Conservation (phyloP, 1,140 invertebrate species). For the Ips nitidus region DNA sequence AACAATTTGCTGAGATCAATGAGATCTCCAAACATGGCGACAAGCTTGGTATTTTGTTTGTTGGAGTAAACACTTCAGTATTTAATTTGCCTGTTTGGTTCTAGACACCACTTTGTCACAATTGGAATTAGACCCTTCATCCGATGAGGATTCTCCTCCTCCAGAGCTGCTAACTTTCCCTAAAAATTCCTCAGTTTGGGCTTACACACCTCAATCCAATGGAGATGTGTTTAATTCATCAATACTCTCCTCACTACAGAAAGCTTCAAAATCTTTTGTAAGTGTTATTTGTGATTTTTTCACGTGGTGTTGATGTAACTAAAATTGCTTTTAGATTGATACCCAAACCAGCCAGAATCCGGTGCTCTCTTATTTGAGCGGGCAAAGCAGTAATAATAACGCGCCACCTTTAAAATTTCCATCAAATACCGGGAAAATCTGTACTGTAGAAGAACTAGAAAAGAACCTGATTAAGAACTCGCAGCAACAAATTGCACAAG, state of each 20-base stretch:
- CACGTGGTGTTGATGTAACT: not conserved
- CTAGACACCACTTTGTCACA: constrained; percentile 58
- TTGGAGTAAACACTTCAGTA: constrained; percentile 1
- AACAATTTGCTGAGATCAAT: constrained; percentile 64
- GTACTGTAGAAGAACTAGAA: constrained; percentile 61
- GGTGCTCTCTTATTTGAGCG: constrained; percentile 15
- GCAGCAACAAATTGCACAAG: constrained; percentile 27
- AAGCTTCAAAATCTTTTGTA: constrained; percentile 44
- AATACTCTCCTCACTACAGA: constrained; percentile 40
- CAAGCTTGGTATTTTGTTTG: constrained; percentile 44
- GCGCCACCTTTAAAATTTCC: constrained; percentile 3
- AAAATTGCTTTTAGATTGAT: constrained; percentile 22
- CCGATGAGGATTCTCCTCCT: constrained; percentile 20
- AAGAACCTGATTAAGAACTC: constrained; percentile 49
- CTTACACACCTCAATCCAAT: constrained; percentile 44
- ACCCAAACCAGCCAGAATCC: constrained; percentile 15
- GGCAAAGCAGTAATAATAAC: constrained; percentile 13
- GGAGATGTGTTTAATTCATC: constrained; percentile 40
- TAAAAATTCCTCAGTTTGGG: constrained; percentile 42
- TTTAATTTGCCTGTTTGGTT: constrained; percentile 28
- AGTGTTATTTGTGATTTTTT: constrained; percentile 21
- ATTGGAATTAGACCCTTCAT: constrained; percentile 54
- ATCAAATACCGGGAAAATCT: constrained; percentile 47
- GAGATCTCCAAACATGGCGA: constrained; percentile 55
- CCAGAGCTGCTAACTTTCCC: constrained; percentile 29